Percentiles rank a stretch among this genome's conserved stretches.
Evolutionary conservation across 1,140 invertebrate species (phyloP).

Genomic region (Dendroctonus ponderosae): DNA sequence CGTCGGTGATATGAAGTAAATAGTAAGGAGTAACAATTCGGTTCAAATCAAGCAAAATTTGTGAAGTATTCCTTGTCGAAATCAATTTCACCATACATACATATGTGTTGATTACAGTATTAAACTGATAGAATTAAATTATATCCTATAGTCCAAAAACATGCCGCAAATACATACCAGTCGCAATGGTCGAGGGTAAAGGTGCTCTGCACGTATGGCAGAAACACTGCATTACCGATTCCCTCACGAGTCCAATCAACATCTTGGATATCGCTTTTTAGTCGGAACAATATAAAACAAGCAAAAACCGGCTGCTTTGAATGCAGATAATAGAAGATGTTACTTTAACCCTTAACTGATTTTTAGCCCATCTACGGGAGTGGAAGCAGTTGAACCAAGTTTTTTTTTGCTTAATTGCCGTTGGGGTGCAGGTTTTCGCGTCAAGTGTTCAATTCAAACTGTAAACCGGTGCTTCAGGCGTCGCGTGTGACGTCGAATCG

Average conservation of each 20-base stretch:
- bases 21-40: too few relatives aligned
- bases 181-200: constrained; percentile 69
- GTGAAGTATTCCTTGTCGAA: too few relatives aligned
- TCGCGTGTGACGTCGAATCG: constrained; percentile 2
- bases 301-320: not conserved
- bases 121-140: too few relatives aligned
- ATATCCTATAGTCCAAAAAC: too few relatives aligned
- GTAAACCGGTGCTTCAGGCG: constrained; percentile 19
- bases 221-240: constrained; percentile 86
- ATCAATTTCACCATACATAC: too few relatives aligned
- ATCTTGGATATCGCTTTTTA: constrained; percentile 54
- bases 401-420: not conserved
- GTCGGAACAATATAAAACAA: not conserved
- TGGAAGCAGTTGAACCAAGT: constrained; percentile 3
- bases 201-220: constrained; percentile 84
- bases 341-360: not conserved
- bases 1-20: too few relatives aligned
- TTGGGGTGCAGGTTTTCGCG: constrained; percentile 4
- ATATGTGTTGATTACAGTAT: too few relatives aligned
- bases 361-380: not conserved
- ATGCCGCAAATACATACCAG: constrained; percentile 40
- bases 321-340: not conserved
- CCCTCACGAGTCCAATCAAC: constrained; percentile 80
- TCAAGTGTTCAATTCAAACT: constrained; percentile 11
- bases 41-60: too few relatives aligned